Evolutionary conservation across 2,888 invertebrate species (phyloP), one percentile per base, ranked within the genome.

Genomic region (Toxonevra muliebris): DNA sequence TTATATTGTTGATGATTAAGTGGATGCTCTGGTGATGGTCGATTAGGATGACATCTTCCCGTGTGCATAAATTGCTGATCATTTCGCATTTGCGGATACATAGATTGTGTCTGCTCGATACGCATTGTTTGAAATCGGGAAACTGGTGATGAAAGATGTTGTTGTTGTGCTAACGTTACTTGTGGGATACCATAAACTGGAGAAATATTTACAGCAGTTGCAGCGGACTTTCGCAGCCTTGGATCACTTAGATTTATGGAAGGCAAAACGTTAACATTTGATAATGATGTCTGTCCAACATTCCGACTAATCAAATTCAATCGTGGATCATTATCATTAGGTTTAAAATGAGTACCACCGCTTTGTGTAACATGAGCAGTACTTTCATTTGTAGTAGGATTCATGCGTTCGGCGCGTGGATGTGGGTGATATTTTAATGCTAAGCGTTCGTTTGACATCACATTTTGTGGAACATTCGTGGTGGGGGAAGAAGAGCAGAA

Each of bases 361-460:
- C 20, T 40, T n/a, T 59, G 40, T 41, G 42, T 40, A 9, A 30
- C 42, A 11, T 41, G 59, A 53, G 59, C 59, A 15, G 30, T 55
- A 15, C 67, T 69, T 17, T 12, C 3, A 48, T 48, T 61, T 41
- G 13, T 55, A n/a, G 48, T 69, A 9, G 63, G 50, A n/a, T 71
- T 71, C 30, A 30, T 30, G 10, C 67, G 60, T 19, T 76, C 75
- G 19, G 73, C 75, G 0, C 83, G 79, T 1, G 86, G 86, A 77
- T 85, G 85, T 2, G 86, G 86, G 75, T 86, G 84, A 68, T 86
- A 87, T 75, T 87, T 87, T 69, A 86, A 84, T 1, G 86, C 87
- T 20, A 75, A n/a, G 30, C 73, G 71, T 68, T 76, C 76, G 5
- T 63, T 68, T 8, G 71, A 50, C 2, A 66, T 41, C 3, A 64